phyloP scores from a whole-genome alignment of 2,797 vertebrate genomes.

The Lepilemur septentrionalis region DNA sequence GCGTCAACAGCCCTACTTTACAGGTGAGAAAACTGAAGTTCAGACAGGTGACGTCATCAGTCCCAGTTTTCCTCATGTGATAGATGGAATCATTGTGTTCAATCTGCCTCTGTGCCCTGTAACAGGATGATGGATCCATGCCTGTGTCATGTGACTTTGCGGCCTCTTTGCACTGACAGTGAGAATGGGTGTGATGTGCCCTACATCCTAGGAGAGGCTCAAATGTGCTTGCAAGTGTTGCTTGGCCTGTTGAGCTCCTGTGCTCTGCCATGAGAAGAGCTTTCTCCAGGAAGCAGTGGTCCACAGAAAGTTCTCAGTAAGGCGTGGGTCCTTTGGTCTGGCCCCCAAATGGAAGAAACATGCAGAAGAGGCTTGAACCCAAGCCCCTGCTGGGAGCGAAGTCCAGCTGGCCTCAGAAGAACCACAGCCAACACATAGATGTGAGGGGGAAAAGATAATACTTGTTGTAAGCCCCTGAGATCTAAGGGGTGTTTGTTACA shows the following conservation, averaged over 20 bases:
- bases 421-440: not conserved
- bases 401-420: not conserved
- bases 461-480: not conserved
- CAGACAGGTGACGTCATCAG: not conserved
- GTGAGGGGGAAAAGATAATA: not conserved
- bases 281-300: not conserved
- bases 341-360: not conserved
- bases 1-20: not conserved
- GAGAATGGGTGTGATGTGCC: not conserved
- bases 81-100: not conserved
- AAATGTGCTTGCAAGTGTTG: not conserved
- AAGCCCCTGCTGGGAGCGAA: not conserved
- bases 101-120: not conserved
- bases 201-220: not conserved
- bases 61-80: not conserved
- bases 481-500: not conserved
- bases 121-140: not conserved
- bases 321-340: not conserved
- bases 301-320: not conserved
- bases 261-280: not conserved
- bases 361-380: not conserved
- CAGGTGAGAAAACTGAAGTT: not conserved
- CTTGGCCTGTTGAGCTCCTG: not conserved
- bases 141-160: not conserved
- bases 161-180: not conserved